Percentiles rank a stretch among this genome's conserved stretches.
Conservation (phyloP, 2,888 invertebrate species). For the Linyphia triangularis region DNA sequence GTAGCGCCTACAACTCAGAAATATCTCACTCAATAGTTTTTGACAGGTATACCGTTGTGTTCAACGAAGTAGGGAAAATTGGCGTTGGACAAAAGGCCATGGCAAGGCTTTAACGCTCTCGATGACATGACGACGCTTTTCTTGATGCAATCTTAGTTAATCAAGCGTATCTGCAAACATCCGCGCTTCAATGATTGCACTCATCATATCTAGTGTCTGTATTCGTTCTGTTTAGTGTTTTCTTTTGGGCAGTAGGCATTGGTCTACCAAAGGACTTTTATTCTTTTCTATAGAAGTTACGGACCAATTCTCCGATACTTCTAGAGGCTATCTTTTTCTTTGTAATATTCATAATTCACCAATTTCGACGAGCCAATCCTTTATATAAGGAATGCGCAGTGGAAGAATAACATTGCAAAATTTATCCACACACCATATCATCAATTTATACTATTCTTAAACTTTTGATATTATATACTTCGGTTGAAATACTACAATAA, state of each 20-base stretch:
- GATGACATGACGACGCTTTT: slow-evolving; percentile 3
- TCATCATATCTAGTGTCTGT: neutral
- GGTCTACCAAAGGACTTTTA: neutral
- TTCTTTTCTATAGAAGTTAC: neutral
- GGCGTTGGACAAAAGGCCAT: slow-evolving; percentile 3
- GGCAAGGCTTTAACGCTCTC: slow-evolving; percentile 4
- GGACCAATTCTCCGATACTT: neutral
- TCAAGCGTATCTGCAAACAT: slow-evolving; percentile 31
- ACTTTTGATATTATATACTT: too few relatives aligned
- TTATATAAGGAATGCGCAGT: too few relatives aligned
- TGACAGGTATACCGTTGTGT: neutral
- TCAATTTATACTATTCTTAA: too few relatives aligned
- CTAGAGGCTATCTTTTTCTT: too few relatives aligned
- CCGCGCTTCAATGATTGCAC: slow-evolving; percentile 26
- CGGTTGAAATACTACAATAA: too few relatives aligned
- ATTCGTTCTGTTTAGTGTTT: neutral
- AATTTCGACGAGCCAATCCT: too few relatives aligned
- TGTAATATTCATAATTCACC: too few relatives aligned
- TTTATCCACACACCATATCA: too few relatives aligned
- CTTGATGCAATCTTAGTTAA: slow-evolving; percentile 44
- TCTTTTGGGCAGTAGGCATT: slow-evolving; percentile 8
- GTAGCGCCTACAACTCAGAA: too few relatives aligned
- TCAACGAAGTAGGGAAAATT: neutral
- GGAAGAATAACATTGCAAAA: too few relatives aligned
- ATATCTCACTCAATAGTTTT: neutral